phyloP scores from a whole-genome alignment of 2,888 invertebrate species.

The Stenurella melanura region DNA sequence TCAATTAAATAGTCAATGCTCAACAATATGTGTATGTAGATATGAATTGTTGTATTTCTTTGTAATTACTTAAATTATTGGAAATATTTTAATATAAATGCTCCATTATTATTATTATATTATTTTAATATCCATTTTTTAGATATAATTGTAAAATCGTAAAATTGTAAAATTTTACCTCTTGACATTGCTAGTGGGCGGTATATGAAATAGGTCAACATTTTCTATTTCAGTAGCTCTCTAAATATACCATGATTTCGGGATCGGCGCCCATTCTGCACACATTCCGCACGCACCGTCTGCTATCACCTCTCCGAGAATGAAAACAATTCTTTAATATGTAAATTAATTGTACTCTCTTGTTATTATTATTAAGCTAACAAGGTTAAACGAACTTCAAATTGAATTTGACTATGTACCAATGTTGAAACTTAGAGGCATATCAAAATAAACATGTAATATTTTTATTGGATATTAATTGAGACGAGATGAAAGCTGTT shows the following conservation, averaged over 20 bases:
- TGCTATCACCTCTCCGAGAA: constrained; percentile 1
- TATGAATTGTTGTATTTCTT: too few species aligned
- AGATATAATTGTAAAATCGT: not conserved
- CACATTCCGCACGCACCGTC: constrained; percentile 26
- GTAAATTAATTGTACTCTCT: not conserved
- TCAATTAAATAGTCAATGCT: too few species aligned
- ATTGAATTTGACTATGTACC: not conserved
- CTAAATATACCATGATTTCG: constrained; percentile 45
- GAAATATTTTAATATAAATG: too few species aligned
- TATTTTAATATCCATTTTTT: too few species aligned
- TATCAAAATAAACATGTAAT: not conserved
- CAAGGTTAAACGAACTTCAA: too few species aligned
- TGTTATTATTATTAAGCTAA: too few species aligned
- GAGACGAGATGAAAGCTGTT: not conserved
- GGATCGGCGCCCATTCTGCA: constrained; percentile 59
- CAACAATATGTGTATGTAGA: too few species aligned
- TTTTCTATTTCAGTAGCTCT: constrained; percentile 61
- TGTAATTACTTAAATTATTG: too few species aligned
- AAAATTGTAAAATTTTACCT: constrained; percentile 4
- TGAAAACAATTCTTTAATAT: constrained; percentile 18
- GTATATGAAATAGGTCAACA: constrained; percentile 64
- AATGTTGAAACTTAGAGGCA: not conserved
- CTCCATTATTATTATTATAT: too few species aligned
- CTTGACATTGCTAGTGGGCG: constrained; percentile 60
- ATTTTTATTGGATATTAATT: not conserved